Evolutionary conservation across 2,797 vertebrate genomes (phyloP).

Genomic region (Tragopan temminckii): DNA sequence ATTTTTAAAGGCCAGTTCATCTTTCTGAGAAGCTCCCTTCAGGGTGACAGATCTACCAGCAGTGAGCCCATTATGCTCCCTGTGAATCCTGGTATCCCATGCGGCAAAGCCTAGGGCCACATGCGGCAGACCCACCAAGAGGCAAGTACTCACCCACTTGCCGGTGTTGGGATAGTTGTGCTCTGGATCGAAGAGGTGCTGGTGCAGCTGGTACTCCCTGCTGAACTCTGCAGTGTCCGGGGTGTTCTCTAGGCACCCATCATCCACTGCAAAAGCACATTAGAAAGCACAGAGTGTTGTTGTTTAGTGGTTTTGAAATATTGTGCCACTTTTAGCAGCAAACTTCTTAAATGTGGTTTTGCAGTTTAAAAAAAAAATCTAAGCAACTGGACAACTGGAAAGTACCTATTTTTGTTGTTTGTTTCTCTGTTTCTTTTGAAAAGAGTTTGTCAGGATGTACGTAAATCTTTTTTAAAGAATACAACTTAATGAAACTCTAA

Average conservation of each 20-base stretch:
- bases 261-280: constrained; percentile 82
- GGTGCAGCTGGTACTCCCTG: constrained; percentile 94
- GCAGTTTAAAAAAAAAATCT: background rate
- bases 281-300: background rate
- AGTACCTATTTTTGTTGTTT: background rate
- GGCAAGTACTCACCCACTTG: constrained; percentile 91
- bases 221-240: constrained; percentile 98
- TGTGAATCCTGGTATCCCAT: background rate
- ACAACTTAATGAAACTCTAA: background rate
- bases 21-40: background rate
- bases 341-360: background rate
- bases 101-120: background rate
- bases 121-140: background rate
- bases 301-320: background rate
- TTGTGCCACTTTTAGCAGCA: background rate
- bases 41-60: background rate
- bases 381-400: background rate
- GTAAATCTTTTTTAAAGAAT: background rate
- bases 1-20: background rate
- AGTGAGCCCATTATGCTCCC: background rate
- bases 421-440: background rate
- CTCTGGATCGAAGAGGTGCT: constrained; percentile 95
- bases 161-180: constrained; percentile 92
- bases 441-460: background rate
- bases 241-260: constrained; percentile 94